These are phyloP conservation scores for Ennomos fuscantarius DNA, from an alignment of 2,888 invertebrate genomes.

Conservation along the genomic window DNA sequence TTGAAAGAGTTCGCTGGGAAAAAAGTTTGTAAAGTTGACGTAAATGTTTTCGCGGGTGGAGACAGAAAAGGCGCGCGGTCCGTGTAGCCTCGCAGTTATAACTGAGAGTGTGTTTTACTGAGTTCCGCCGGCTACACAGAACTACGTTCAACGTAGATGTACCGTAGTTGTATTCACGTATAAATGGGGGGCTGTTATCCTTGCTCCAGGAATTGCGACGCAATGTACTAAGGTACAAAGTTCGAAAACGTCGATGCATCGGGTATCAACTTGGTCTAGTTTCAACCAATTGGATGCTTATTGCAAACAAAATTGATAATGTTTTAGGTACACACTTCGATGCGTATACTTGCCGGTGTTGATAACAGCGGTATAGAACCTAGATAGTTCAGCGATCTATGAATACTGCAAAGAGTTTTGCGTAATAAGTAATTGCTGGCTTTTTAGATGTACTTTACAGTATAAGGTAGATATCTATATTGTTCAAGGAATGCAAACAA, in stretches of 20 bases:
- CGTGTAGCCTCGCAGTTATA: slow-evolving; percentile 65
- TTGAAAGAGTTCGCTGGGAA: slow-evolving; percentile 34
- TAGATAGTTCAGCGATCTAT: too few relatives aligned
- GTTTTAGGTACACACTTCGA: slow-evolving; percentile 28
- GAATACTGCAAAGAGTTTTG: too few relatives aligned
- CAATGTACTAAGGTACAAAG: slow-evolving; percentile 38
- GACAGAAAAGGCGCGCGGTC: slow-evolving; percentile 69
- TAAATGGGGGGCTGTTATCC: slow-evolving; percentile 43
- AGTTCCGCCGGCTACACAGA: slow-evolving; percentile 51
- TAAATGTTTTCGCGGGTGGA: slow-evolving; percentile 71
- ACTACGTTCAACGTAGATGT: slow-evolving; percentile 54
- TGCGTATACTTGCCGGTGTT: neutral
- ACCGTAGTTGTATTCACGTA: slow-evolving; percentile 33
- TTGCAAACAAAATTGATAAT: slow-evolving; percentile 50
- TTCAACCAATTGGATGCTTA: slow-evolving; percentile 45
- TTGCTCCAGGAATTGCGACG: slow-evolving; percentile 52
- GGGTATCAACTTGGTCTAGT: slow-evolving; percentile 36
- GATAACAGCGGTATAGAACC: slow-evolving; percentile 6
- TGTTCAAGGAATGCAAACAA: too few relatives aligned
- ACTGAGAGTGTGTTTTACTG: slow-evolving; percentile 68
- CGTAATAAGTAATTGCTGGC: too few relatives aligned
- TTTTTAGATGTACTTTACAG: too few relatives aligned
- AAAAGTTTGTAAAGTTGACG: slow-evolving; percentile 71
- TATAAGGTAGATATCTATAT: too few relatives aligned
- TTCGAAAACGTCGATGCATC: slow-evolving; percentile 12